Evolutionary conservation across 1,140 invertebrate genomes (phyloP).

Genomic region (Drosophila mauritiana): DNA sequence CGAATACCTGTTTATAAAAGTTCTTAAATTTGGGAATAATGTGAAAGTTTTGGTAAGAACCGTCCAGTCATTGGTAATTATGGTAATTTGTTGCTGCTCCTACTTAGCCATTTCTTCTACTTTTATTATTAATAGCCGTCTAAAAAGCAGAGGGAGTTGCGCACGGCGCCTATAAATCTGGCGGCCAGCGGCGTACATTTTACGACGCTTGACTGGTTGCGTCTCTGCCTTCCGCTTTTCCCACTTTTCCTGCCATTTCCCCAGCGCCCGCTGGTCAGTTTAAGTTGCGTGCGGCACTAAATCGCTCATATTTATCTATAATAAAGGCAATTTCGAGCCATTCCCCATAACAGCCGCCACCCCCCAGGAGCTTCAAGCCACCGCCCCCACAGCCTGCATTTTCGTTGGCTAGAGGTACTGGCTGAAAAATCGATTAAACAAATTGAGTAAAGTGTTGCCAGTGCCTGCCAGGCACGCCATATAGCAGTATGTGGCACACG

Average conservation of each 20-base stretch:
- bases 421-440: constrained; percentile 81
- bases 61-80: constrained; percentile 55
- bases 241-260: constrained; percentile 1
- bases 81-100: constrained; percentile 65
- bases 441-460: constrained; percentile 80
- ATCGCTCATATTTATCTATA: constrained; percentile 80
- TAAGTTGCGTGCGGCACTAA: constrained; percentile 73
- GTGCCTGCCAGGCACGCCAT: constrained; percentile 50
- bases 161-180: constrained; percentile 68
- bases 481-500: constrained; percentile 46
- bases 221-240: constrained; percentile 8
- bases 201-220: constrained; percentile 62
- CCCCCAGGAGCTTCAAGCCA: neutral
- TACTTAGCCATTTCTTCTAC: constrained; percentile 25
- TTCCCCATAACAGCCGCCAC: constrained; percentile 15
- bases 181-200: constrained; percentile 62
- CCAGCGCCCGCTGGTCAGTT: constrained; percentile 32
- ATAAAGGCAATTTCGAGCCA: constrained; percentile 77
- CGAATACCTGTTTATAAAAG: neutral
- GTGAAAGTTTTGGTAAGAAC: constrained; percentile 20
- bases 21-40: constrained; percentile 12
- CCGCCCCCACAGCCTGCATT: constrained; percentile 4
- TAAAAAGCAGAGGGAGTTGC: neutral
- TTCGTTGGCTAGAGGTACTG: constrained; percentile 45
- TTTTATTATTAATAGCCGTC: constrained; percentile 65